phyloP scores from a whole-genome alignment of 1,140 invertebrate species.

The Reticulitermes speratus region DNA sequence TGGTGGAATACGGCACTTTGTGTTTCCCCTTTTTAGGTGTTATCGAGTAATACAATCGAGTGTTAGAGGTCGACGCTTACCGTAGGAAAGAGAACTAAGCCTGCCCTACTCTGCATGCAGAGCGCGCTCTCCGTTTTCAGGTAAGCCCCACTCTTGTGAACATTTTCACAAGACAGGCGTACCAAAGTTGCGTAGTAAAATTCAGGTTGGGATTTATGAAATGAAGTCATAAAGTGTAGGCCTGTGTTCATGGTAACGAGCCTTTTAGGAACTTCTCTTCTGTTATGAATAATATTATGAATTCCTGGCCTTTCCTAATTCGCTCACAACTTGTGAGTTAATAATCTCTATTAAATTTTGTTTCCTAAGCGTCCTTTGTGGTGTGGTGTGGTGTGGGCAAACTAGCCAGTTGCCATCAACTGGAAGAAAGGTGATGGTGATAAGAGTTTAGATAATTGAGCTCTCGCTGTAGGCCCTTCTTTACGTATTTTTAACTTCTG shows the following conservation, averaged over 20 bases:
- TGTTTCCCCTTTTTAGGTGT: not conserved
- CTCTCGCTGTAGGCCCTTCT: too few species aligned
- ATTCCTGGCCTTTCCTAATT: too few species aligned
- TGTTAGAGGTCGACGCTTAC: not conserved
- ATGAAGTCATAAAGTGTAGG: not conserved
- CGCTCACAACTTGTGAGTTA: too few species aligned
- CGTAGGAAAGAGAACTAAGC: not conserved
- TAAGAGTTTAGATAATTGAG: too few species aligned
- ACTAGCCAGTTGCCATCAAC: too few species aligned
- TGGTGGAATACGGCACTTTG: not conserved
- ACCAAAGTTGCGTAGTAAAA: not conserved
- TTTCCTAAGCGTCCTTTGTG: too few species aligned
- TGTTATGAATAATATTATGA: too few species aligned
- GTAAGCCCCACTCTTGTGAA: not conserved
- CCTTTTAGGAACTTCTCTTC: not conserved
- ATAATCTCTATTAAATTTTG: too few species aligned
- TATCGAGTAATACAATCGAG: slow-evolving; percentile 6
- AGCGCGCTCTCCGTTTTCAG: not conserved
- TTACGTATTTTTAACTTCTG: too few species aligned
- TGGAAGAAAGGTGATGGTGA: too few species aligned
- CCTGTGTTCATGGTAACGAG: not conserved
- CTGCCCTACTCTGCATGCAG: not conserved
- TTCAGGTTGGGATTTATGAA: not conserved
- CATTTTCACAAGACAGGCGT: not conserved
- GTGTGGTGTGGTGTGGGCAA: too few species aligned